Evolutionary conservation across 2,113 vertebrate genomes (phyloP).

Genomic region (Gracilinanus agilis): DNA sequence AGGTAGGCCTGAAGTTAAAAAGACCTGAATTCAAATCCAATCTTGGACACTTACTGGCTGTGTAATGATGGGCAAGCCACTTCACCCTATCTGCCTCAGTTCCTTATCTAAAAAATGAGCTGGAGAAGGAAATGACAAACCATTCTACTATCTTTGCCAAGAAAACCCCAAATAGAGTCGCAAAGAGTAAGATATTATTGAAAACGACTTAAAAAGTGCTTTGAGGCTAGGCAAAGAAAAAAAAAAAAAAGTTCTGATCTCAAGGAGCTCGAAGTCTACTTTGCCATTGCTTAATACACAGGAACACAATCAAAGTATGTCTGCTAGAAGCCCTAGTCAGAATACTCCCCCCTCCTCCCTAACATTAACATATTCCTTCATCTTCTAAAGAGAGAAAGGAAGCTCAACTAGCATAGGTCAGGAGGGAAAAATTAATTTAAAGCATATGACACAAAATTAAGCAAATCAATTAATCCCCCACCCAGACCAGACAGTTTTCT

Average conservation of each 20-base stretch:
- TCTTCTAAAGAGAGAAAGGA: constrained; percentile 12
- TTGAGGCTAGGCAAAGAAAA: no score
- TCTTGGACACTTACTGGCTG: background rate
- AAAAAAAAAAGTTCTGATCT: no score
- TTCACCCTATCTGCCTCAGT: background rate
- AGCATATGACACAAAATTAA: constrained; percentile 9
- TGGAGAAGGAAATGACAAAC: background rate
- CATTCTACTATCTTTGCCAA: background rate
- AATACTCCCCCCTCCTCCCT: background rate
- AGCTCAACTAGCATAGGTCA: background rate
- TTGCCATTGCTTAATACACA: constrained; percentile 24
- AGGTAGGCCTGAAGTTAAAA: background rate
- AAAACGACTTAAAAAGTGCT: no score
- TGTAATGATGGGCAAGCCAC: background rate
- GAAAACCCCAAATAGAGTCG: no score
- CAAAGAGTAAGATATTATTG: no score
- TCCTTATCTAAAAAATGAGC: background rate
- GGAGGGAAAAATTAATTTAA: background rate
- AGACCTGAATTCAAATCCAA: background rate
- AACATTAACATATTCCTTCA: background rate
- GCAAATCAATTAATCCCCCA: background rate
- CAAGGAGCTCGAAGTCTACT: no score
- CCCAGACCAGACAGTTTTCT: background rate
- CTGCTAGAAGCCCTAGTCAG: background rate
- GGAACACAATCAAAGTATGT: constrained; percentile 29